Conservation (phyloP, 2,797 vertebrate species). For the Semotilus atromaculatus region DNA sequence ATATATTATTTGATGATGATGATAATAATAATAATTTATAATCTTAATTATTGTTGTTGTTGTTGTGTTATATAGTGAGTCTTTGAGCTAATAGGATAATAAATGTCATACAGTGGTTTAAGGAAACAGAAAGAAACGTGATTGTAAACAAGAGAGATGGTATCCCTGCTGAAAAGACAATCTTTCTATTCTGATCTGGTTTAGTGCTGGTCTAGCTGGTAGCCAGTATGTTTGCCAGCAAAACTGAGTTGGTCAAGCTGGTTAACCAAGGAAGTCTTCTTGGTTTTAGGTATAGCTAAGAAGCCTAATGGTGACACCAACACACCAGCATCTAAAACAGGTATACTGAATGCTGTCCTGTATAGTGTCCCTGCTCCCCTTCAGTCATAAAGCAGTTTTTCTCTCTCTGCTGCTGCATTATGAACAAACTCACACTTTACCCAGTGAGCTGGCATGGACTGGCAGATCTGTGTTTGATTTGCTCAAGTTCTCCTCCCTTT, state of each 20-base stretch:
- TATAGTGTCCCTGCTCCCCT: neutral
- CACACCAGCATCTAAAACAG: neutral
- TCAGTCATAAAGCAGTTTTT: conserved; percentile 8
- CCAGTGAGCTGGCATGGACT: neutral
- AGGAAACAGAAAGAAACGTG: neutral
- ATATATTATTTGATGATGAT: neutral
- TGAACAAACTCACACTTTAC: neutral
- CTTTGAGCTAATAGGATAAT: neutral
- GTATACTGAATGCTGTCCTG: neutral
- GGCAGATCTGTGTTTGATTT: neutral
- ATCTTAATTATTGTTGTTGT: neutral
- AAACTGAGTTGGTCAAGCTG: neutral
- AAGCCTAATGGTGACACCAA: neutral
- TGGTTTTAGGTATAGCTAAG: neutral
- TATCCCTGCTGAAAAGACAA: neutral
- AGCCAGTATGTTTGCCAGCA: neutral
- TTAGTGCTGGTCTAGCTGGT: neutral
- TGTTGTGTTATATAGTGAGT: neutral
- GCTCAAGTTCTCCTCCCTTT: neutral
- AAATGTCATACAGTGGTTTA: neutral
- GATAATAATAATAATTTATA: neutral
- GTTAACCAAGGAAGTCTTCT: neutral
- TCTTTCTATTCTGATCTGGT: neutral
- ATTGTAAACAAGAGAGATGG: neutral
- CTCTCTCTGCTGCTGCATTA: neutral